Conservation (phyloP, 2,888 invertebrate genomes). For the Frankliniella fusca region DNA sequence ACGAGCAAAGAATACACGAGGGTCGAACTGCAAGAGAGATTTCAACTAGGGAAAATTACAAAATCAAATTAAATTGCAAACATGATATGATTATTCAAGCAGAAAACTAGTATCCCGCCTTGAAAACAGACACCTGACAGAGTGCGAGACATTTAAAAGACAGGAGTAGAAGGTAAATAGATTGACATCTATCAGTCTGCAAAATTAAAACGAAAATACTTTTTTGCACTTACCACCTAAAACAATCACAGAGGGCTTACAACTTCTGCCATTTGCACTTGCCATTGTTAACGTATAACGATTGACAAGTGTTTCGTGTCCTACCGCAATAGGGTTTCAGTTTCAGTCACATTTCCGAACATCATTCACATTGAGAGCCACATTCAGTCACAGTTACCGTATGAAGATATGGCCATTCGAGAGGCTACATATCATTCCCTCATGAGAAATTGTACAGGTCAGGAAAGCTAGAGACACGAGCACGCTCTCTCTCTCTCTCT, state of each 20-base stretch:
- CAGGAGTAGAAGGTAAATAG: background rate
- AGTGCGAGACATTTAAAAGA: background rate
- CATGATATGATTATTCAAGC: background rate
- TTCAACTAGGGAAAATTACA: background rate
- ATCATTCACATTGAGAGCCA: too few species aligned
- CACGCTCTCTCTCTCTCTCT: too few species aligned
- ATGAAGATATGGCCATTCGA: too few species aligned
- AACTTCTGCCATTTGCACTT: background rate
- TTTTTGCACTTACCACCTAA: background rate
- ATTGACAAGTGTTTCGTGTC: slow-evolving; percentile 3
- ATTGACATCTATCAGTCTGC: background rate
- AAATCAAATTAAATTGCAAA: background rate
- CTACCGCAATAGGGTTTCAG: too few species aligned
- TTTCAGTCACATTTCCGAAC: too few species aligned
- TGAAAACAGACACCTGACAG: background rate
- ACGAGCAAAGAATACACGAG: background rate
- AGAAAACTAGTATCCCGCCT: background rate
- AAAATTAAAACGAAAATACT: background rate
- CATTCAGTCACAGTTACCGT: too few species aligned
- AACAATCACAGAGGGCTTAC: background rate
- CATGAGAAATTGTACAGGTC: too few species aligned
- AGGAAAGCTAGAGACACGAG: too few species aligned
- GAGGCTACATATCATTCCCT: too few species aligned
- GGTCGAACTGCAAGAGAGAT: background rate
- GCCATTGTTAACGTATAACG: background rate